Conservation (phyloP, 2,888 invertebrate genomes). For the Peribatodes rhomboidaria region DNA sequence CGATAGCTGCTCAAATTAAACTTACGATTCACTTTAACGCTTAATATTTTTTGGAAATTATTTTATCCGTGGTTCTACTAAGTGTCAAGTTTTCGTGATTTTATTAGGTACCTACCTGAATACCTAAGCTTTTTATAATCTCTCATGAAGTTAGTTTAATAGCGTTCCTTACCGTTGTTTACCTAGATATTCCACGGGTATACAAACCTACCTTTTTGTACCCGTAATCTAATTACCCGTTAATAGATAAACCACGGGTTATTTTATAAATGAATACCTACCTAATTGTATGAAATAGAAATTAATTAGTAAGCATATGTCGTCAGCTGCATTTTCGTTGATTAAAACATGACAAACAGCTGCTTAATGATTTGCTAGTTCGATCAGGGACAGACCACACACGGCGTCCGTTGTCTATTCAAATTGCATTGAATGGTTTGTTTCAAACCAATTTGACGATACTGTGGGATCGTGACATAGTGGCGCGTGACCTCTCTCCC, state of each 20-base stretch:
- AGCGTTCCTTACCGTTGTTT: too few species aligned
- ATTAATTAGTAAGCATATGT: too few species aligned
- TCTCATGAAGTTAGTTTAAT: too few species aligned
- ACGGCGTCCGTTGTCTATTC: slow-evolving; percentile 3
- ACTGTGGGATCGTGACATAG: too few species aligned
- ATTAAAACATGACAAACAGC: neutral
- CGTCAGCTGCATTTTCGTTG: neutral
- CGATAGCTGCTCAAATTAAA: slow-evolving; percentile 16
- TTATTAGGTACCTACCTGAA: neutral
- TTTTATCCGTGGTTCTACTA: too few species aligned
- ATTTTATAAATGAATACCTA: neutral
- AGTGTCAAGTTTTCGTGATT: too few species aligned
- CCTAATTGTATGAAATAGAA: neutral
- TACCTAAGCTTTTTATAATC: too few species aligned
- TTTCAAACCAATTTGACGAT: slow-evolving; percentile 14
- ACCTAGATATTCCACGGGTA: too few species aligned
- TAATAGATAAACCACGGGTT: too few species aligned
- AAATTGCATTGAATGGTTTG: slow-evolving; percentile 11
- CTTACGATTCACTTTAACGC: neutral
- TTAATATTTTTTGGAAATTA: too few species aligned
- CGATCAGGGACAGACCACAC: slow-evolving; percentile 15
- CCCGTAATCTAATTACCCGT: too few species aligned
- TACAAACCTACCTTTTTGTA: too few species aligned
- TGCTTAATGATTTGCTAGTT: neutral
- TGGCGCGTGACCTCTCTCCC: slow-evolving; percentile 15